These are phyloP conservation scores for Aegotheles bennettii DNA, from an alignment of 2,113 vertebrate species.

Conservation along the genomic window DNA sequence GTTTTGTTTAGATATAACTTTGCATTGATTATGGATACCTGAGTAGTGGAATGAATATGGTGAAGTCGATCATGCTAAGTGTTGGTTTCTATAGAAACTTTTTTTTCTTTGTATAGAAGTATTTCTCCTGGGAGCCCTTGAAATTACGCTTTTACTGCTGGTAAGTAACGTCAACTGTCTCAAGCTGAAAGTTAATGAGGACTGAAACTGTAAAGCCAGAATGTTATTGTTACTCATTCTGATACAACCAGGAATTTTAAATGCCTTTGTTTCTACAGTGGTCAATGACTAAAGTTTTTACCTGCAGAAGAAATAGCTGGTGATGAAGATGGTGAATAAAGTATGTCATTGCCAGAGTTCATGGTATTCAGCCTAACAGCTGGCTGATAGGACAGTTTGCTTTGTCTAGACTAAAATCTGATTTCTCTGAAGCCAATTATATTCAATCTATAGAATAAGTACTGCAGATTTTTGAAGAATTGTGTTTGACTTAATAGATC, in stretches of 20 bases:
- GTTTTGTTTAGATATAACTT: neutral
- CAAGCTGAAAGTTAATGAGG: neutral
- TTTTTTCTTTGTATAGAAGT: neutral
- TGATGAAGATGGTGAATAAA: neutral
- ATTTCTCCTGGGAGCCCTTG: neutral
- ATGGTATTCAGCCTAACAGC: neutral
- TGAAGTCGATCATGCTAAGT: neutral
- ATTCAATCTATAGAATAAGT: neutral
- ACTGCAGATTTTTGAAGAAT: neutral
- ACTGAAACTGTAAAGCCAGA: neutral
- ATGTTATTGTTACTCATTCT: neutral
- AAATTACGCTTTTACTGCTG: neutral
- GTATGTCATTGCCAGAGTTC: neutral
- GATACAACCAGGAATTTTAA: neutral
- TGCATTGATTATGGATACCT: neutral
- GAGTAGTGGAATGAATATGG: neutral
- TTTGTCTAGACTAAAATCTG: conserved; percentile 12
- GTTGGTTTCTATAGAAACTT: neutral
- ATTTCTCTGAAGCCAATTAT: neutral
- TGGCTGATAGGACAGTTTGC: neutral
- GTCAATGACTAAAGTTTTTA: neutral
- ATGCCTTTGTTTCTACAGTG: neutral
- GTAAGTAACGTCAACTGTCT: conserved; percentile 27
- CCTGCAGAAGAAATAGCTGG: neutral
- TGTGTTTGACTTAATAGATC: conserved; percentile 34